Evolutionary conservation across 2,113 vertebrate genomes (phyloP).

Genomic region (Centropus unirufus): DNA sequence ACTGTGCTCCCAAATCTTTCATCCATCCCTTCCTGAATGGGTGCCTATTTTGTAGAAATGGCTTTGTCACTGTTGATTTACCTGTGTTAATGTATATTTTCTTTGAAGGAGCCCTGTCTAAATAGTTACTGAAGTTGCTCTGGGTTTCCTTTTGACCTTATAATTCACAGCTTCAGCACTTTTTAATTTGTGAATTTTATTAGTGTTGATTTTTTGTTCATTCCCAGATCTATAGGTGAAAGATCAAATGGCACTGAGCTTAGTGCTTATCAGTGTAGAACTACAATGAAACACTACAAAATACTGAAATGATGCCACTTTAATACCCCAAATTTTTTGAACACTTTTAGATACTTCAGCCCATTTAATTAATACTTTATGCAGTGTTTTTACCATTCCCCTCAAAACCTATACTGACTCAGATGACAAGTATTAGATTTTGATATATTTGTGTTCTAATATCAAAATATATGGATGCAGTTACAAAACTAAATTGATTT

Average conservation of each 20-base stretch:
- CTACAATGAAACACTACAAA: background rate
- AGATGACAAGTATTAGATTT: background rate
- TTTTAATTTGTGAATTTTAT: background rate
- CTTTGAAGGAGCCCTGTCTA: background rate
- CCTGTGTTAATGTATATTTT: background rate
- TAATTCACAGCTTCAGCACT: background rate
- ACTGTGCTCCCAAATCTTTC: background rate
- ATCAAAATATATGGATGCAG: background rate
- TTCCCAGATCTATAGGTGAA: background rate
- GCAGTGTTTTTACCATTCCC: background rate
- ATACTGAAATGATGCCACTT: background rate
- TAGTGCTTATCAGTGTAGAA: background rate
- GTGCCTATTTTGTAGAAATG: accelerated
- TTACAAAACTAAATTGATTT: background rate
- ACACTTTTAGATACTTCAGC: background rate
- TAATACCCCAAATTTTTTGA: background rate
- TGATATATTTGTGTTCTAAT: background rate
- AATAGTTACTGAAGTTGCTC: background rate
- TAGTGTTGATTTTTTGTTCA: background rate
- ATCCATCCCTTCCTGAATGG: background rate
- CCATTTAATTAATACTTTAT: background rate
- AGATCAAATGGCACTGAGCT: background rate
- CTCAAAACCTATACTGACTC: background rate
- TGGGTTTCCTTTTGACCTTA: background rate
- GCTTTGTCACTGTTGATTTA: too few relatives aligned